These are phyloP conservation scores for Encarsia formosa DNA, from an alignment of 2,888 invertebrate genomes.

Conservation along the genomic window DNA sequence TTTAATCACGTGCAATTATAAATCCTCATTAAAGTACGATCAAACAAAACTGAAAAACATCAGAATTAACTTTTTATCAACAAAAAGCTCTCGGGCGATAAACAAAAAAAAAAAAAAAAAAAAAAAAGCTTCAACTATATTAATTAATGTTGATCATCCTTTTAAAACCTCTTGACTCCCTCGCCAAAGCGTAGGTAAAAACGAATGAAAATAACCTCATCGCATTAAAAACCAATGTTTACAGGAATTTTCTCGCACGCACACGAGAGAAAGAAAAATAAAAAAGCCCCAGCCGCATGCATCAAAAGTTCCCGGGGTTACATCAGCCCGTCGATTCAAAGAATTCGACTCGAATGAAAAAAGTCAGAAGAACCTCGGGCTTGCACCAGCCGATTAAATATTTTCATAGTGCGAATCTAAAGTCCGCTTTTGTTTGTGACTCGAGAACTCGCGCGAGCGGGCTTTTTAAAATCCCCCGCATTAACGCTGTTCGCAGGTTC, in stretches of 20 bases:
- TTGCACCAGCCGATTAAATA: constrained; percentile 26
- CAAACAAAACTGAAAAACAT: too few species aligned
- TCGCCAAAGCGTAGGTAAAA: neutral
- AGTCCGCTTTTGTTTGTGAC: constrained; percentile 31
- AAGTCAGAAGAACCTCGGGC: neutral
- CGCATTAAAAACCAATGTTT: constrained; percentile 13
- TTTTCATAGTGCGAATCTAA: constrained; percentile 21
- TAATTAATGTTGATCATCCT: too few species aligned
- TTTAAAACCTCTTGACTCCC: too few species aligned
- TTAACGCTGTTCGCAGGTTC: too few species aligned
- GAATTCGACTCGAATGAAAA: constrained; percentile 2
- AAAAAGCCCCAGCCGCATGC: constrained; percentile 7
- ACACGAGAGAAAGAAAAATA: neutral
- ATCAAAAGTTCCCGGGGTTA: constrained; percentile 1
- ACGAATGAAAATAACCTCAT: neutral
- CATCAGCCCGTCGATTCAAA: constrained; percentile 22
- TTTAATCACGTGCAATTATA: too few species aligned
- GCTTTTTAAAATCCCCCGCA: too few species aligned
- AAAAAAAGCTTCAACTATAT: too few species aligned
- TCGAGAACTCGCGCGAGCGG: constrained; percentile 29
- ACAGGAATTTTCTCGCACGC: constrained; percentile 1
- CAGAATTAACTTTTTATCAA: too few species aligned
- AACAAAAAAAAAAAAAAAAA: too few species aligned
- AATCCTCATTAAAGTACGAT: too few species aligned
- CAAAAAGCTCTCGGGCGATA: too few species aligned